A percentile compares a stretch with the other conserved stretches of the same genome.
phyloP scores from a whole-genome alignment of 2,113 vertebrate genomes.

The Agelaius phoeniceus region DNA sequence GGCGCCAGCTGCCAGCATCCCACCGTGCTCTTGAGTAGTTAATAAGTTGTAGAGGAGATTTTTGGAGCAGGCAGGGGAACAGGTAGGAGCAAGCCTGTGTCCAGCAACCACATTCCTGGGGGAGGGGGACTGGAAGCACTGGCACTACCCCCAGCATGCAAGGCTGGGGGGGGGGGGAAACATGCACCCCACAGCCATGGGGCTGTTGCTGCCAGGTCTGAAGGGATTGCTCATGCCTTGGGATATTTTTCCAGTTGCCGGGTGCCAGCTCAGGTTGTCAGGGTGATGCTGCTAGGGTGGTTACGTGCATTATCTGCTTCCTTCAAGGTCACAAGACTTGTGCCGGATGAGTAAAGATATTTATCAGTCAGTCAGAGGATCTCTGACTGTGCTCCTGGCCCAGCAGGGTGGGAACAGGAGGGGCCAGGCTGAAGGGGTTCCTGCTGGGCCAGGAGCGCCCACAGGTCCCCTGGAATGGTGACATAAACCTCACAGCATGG shows the following conservation, averaged over 20 bases:
- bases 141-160: fast-evolving
- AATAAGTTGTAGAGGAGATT: conserved; percentile 34
- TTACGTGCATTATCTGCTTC: background rate
- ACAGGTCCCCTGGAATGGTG: background rate
- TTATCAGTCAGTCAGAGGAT: background rate
- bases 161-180: no score
- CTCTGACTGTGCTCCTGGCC: background rate
- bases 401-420: background rate
- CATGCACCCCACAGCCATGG: background rate
- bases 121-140: background rate
- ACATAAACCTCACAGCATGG: fast-evolving
- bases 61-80: background rate
- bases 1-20: background rate
- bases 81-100: background rate
- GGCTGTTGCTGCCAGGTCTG: background rate
- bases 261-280: background rate
- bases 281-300: background rate
- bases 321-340: conserved; percentile 7
- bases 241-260: background rate
- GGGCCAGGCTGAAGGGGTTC: background rate
- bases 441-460: background rate
- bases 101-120: conserved; percentile 1
- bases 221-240: background rate
- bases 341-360: conserved; percentile 8
- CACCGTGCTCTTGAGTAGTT: background rate